These are phyloP conservation scores for Hippocampus guttulatus DNA, from an alignment of 2,113 vertebrate species.

Conservation along the genomic window DNA sequence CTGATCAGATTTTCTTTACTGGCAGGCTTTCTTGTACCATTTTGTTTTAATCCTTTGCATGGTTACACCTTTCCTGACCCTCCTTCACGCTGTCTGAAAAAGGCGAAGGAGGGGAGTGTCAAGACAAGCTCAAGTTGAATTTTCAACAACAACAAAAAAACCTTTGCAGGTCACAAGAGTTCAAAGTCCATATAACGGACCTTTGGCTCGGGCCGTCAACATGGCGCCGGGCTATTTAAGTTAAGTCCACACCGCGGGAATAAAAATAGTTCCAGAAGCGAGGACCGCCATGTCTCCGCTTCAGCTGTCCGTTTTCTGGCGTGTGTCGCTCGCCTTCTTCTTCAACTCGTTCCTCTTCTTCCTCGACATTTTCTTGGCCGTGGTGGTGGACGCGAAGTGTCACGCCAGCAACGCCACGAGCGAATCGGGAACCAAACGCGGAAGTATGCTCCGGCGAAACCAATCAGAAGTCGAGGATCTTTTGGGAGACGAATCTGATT, in stretches of 20 bases:
- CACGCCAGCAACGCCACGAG: constrained; percentile 18
- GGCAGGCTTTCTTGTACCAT: too few relatives aligned
- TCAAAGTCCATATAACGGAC: constrained; percentile 10
- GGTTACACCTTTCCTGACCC: neutral
- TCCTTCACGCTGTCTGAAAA: neutral
- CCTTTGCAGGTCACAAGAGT: neutral
- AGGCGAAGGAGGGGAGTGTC: constrained; percentile 12
- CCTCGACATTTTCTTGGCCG: constrained; percentile 47
- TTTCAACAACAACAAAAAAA: neutral
- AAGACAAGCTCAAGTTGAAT: neutral
- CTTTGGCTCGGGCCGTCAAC: neutral
- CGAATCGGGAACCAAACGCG: rapidly evolving
- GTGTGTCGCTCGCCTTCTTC: constrained; percentile 50
- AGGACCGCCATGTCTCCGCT: constrained; percentile 46
- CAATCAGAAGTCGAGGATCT: constrained; percentile 25
- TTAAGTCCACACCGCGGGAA: neutral
- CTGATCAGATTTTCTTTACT: too few relatives aligned
- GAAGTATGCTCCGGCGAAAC: constrained; percentile 1
- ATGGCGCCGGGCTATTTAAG: neutral
- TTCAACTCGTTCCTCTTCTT: constrained; percentile 59
- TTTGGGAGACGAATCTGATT: constrained; percentile 7
- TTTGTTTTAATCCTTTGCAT: too few relatives aligned
- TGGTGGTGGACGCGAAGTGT: constrained; percentile 18
- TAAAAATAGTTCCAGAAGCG: neutral
- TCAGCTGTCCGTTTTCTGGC: constrained; percentile 60